Conservation (phyloP, 1,140 invertebrate genomes). For the Bombus pascuorum region DNA sequence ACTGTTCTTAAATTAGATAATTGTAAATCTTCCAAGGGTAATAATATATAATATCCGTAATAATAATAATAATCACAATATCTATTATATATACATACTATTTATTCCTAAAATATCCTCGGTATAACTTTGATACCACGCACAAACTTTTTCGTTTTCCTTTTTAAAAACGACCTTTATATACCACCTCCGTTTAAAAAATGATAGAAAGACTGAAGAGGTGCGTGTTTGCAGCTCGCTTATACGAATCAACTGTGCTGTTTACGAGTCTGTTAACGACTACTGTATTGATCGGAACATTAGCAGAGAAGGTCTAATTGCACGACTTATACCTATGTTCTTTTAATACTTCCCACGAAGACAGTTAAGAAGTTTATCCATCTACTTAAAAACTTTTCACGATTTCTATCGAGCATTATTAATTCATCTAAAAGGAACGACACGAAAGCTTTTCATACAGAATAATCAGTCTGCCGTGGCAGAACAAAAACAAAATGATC, state of each 20-base stretch:
- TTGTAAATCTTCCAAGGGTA: neutral
- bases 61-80: neutral
- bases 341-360: neutral
- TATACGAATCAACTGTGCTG: neutral
- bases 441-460: neutral
- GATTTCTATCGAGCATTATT: neutral
- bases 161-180: neutral
- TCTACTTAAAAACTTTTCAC: neutral
- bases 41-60: neutral
- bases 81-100: neutral
- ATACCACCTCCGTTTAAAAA: neutral
- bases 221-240: neutral
- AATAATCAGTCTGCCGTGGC: neutral
- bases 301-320: constrained; percentile 5
- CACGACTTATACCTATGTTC: neutral
- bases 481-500: neutral
- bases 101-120: neutral
- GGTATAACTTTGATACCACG: too few relatives aligned
- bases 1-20: neutral
- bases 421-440: neutral
- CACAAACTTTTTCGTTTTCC: neutral
- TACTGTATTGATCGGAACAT: neutral
- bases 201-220: neutral
- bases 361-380: neutral
- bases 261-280: constrained; percentile 5